These are phyloP conservation scores for Brachyrhaphis roseni DNA, from an alignment of 2,797 vertebrate genomes.

Conservation along the genomic window DNA sequence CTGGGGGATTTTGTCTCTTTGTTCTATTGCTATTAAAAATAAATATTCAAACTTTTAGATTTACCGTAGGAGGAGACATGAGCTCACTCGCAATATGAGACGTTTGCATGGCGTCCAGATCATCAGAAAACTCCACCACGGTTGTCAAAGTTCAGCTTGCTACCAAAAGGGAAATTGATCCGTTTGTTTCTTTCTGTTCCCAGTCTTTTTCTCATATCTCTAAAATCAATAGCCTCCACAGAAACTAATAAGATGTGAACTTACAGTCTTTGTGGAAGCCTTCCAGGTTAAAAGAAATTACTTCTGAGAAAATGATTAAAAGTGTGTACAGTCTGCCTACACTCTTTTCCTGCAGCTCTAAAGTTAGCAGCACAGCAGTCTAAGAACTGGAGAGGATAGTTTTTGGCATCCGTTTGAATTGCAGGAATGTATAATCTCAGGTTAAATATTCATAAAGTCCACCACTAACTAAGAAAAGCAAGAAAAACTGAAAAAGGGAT, in stretches of 20 bases:
- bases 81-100: background rate
- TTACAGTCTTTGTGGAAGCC: background rate
- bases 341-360: background rate
- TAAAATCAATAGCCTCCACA: conserved; percentile 15
- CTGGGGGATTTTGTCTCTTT: background rate
- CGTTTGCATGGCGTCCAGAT: background rate
- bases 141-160: conserved; percentile 23
- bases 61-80: conserved; percentile 2
- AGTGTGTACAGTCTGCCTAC: background rate
- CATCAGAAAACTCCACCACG: conserved; percentile 6
- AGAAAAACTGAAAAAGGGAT: background rate
- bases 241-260: background rate
- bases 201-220: conserved; percentile 4
- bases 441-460: background rate
- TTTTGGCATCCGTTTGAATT: background rate
- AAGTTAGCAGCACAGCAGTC: background rate
- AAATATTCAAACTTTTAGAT: background rate
- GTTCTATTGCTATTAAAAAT: background rate
- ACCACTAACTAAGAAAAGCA: background rate
- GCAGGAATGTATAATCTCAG: background rate
- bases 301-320: background rate
- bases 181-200: conserved; percentile 32
- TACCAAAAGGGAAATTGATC: conserved; percentile 36
- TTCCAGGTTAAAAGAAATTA: background rate
- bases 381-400: background rate